phyloP scores from a whole-genome alignment of 1,140 invertebrate genomes.

The Harpegnathos saltator region DNA sequence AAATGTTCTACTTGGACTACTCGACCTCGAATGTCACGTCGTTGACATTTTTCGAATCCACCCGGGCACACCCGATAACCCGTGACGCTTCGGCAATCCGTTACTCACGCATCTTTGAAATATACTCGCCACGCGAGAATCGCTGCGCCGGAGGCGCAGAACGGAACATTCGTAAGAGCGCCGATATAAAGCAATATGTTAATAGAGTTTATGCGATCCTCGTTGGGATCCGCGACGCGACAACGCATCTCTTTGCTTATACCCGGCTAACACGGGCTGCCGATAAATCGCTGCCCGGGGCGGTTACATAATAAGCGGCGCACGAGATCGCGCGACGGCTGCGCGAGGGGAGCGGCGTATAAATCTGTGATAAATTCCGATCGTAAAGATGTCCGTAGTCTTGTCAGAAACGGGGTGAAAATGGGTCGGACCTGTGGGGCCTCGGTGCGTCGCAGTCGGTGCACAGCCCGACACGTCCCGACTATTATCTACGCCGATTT shows the following conservation, averaged over 20 bases:
- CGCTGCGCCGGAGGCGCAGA: not conserved
- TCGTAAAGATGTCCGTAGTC: conserved; percentile 83
- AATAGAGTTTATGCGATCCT: conserved; percentile 70
- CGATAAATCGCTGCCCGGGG: conserved; percentile 69
- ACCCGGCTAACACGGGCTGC: conserved; percentile 32
- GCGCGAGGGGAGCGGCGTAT: not conserved
- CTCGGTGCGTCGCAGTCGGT: conserved; percentile 33
- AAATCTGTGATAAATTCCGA: conserved; percentile 78
- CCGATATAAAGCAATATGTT: conserved; percentile 67
- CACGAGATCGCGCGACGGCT: conserved; percentile 57
- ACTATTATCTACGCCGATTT: conserved; percentile 67
- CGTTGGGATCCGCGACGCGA: conserved; percentile 54
- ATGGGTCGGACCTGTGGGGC: conserved; percentile 71
- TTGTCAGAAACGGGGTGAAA: conserved; percentile 83
- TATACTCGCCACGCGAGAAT: conserved; percentile 7
- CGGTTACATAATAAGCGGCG: conserved; percentile 62
- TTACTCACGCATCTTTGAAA: not conserved
- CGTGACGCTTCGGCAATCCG: not conserved
- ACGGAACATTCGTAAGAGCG: conserved; percentile 55
- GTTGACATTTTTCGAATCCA: not conserved
- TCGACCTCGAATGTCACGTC: not conserved
- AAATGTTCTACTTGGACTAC: no score
- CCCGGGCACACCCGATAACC: not conserved
- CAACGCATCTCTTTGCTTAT: conserved; percentile 65
- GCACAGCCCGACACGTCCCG: conserved; percentile 64